A percentile compares a stretch with the other conserved stretches of the same genome.
phyloP scores from a whole-genome alignment of 2,113 vertebrate genomes.

The Thinocorus orbignyianus region DNA sequence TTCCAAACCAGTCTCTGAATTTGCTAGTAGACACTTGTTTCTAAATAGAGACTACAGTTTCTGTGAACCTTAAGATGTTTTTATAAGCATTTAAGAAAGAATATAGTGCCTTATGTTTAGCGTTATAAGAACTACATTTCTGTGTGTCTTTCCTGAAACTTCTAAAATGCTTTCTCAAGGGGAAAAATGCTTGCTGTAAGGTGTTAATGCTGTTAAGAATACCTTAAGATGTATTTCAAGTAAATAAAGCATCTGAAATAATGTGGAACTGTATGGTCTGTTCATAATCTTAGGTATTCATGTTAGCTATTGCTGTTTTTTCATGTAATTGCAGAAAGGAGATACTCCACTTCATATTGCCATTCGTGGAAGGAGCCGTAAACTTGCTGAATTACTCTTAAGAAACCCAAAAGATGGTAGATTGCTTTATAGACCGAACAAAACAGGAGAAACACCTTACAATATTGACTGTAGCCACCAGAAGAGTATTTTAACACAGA shows the following conservation, averaged over 20 bases:
- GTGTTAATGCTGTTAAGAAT: not conserved
- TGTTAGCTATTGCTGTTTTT: not conserved
- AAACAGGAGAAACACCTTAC: slow-evolving; percentile 95
- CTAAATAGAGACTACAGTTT: not conserved
- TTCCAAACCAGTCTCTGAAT: not conserved
- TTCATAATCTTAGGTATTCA: not conserved
- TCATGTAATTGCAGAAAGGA: slow-evolving; percentile 83
- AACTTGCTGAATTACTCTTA: slow-evolving; percentile 91
- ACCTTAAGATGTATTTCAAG: not conserved
- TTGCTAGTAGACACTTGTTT: not conserved
- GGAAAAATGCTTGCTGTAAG: not conserved
- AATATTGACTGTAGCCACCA: slow-evolving; percentile 99
- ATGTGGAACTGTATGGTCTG: not conserved
- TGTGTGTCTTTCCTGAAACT: not conserved
- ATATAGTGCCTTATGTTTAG: not conserved
- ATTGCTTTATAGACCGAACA: slow-evolving; percentile 95
- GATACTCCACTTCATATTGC: slow-evolving; percentile 97
- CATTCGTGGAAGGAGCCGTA: slow-evolving; percentile 94
- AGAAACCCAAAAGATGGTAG: slow-evolving; percentile 97
- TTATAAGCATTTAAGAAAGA: not conserved
- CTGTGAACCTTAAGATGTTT: not conserved
- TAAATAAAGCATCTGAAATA: not conserved
- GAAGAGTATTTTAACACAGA: slow-evolving; percentile 98
- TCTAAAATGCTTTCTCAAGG: not conserved
- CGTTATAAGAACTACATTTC: not conserved